A percentile compares a stretch with the other conserved stretches of the same genome.
These are phyloP conservation scores for Blastobasis lacticolella DNA, from an alignment of 2,888 invertebrate genomes.

Conservation along the genomic window DNA sequence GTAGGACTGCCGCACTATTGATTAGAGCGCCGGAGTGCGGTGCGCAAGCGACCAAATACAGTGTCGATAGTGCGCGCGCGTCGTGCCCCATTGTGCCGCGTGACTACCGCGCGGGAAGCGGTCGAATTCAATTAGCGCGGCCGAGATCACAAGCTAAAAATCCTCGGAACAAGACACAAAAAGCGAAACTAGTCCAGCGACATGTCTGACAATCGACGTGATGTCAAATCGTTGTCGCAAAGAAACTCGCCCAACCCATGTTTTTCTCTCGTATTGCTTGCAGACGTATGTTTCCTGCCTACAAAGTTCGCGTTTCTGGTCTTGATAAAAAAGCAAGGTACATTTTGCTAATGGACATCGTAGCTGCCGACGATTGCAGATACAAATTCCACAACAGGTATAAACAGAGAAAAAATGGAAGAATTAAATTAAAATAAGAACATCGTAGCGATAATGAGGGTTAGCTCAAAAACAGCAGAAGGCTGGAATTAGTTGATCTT, in stretches of 20 bases:
- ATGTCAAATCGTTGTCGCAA: constrained; percentile 68
- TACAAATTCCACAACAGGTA: constrained; percentile 96
- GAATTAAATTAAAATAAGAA: constrained; percentile 71
- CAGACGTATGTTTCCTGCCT: constrained; percentile 99
- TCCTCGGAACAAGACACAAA: constrained; percentile 19
- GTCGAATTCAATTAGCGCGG: constrained; percentile 43
- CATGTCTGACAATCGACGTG: constrained; percentile 68
- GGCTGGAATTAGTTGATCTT: constrained; percentile 42
- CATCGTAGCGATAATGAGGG: constrained; percentile 25
- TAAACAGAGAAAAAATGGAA: constrained; percentile 49
- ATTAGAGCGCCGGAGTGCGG: constrained; percentile 23
- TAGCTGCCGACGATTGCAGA: constrained; percentile 96
- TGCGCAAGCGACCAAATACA: constrained; percentile 23
- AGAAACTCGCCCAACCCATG: constrained; percentile 64
- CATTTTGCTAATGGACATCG: constrained; percentile 97
- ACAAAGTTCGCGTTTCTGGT: constrained; percentile 96
- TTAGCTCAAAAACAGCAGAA: constrained; percentile 13
- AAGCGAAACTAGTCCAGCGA: constrained; percentile 54
- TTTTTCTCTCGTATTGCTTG: constrained; percentile 76
- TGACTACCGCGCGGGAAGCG: constrained; percentile 13
- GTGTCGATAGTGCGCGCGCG: constrained; percentile 11
- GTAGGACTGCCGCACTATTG: constrained; percentile 22
- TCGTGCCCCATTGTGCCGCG: constrained; percentile 16
- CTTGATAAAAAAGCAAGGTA: constrained; percentile 98
- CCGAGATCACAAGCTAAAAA: constrained; percentile 67